Conservation (phyloP, 2,113 vertebrate species). For the Colius striatus region DNA sequence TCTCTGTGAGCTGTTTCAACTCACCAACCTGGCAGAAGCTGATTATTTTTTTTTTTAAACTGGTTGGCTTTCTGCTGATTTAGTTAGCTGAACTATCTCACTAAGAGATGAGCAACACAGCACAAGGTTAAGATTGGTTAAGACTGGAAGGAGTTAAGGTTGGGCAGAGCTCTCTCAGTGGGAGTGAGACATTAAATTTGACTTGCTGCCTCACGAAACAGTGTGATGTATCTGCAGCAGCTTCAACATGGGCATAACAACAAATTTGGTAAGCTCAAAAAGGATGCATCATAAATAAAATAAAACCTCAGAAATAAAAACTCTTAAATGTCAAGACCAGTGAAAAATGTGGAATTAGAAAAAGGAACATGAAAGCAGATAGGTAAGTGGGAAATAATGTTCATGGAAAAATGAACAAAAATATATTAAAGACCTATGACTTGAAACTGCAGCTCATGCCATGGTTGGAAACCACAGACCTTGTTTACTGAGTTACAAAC, state of each 20-base stretch:
- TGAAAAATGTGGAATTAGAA: neutral
- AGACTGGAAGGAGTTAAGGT: neutral
- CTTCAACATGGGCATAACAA: neutral
- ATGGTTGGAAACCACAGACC: constrained; percentile 39
- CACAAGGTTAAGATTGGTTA: neutral
- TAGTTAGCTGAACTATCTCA: constrained; percentile 1
- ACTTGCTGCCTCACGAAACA: neutral
- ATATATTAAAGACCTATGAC: neutral
- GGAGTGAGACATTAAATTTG: neutral
- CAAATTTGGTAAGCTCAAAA: neutral
- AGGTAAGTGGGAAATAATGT: neutral
- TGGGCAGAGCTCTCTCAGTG: neutral
- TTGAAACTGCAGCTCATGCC: constrained; percentile 7
- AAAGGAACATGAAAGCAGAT: neutral
- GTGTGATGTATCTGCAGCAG: neutral
- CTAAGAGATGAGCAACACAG: neutral
- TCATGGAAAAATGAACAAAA: neutral
- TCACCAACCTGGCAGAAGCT: neutral
- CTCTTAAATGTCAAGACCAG: neutral
- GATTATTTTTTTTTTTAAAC: neutral
- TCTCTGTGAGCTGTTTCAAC: neutral
- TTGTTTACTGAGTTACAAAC: constrained; percentile 41
- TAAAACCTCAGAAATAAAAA: neutral
- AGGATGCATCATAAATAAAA: neutral
- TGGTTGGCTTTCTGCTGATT: constrained; percentile 6